Base-by-base conservation (phyloP, 2,888 invertebrate genomes). In the Mesorhabditis belari region DNA sequence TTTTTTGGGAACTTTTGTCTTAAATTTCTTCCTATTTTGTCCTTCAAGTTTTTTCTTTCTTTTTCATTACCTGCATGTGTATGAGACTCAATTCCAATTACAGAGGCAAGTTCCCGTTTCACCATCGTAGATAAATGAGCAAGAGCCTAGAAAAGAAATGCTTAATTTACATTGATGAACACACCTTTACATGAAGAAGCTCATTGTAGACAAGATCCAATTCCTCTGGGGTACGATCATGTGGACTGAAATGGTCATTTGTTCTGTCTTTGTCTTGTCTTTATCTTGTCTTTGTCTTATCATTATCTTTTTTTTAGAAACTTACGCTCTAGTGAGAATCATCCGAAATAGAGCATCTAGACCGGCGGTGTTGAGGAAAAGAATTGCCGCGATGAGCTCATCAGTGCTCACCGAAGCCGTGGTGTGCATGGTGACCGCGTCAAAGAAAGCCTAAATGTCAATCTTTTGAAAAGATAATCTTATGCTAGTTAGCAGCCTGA, bases 191-290 rank as follows among this genome's bases (percentile, higher is more conserved):
- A 81, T 89, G 89, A 66, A 89, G 84, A 57, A 91, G 84, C 80
- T 90, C 90, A 77, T 90, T 90, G 81, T 89, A 90, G 68, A 90
- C 89, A 66, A 88, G 86, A 82, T 90, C 89, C 78, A 90, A 83
- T 82, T 90, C 90, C 79, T 90, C 89, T 19, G 86, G 84, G 17
- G 88, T 88, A 68, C 90, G 84, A 80, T 90, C 89, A 77, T 88
- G 87, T 52, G 87, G 87, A 70, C 89, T 90, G 82, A 21, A 81
- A 78, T 26, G 19, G 19, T 12, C 26, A 5, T 51, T 51, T 51
- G n/a, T 51, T 51, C 9, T n/a, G n/a, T n/a, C n/a, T n/a, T n/a
- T n/a, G n/a, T n/a, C n/a, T n/a, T n/a, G n/a, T n/a, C n/a, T n/a
- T n/a, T n/a, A n/a, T n/a, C n/a, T n/a, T n/a, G n/a, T n/a, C n/a